Evolutionary conservation across 2,888 invertebrate species (phyloP), one percentile per base, ranked within the genome.

Genomic region (Fragum whitleyi): DNA sequence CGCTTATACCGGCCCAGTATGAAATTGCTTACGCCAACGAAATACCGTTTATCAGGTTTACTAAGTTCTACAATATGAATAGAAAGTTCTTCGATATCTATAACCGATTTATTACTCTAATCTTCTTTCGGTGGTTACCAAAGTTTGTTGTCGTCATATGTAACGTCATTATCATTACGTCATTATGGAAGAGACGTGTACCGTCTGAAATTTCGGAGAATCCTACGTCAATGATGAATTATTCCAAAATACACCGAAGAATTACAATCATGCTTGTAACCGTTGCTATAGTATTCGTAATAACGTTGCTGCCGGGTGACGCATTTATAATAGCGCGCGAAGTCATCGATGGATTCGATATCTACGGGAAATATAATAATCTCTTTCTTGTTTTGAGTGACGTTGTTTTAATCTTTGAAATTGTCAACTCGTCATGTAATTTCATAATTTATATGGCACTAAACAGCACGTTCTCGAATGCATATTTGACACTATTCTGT

Each of bases 231-330:
- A 26, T 51, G 39, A 21, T 57, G 26, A 26, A 21, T 29, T 59
- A 62, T 26, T 16, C 51, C 1, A 75, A 55, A 23, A 42, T 70
- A 9, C 72, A 84, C 23, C 36, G 62, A 19, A 21, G 28, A 2
- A 47, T 81, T 21, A 84, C 84, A 2, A 55, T 36, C n/a, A 84
- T 84, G 84, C 74, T 84, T n/a, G 14, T 81, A 9, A 68, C 79
- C 14, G 70, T 84, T 1, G 73, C 84, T 14, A 21, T 70, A 26
- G 59, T 84, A 2, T 81, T 78, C 51, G 61, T 84, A 3, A 2
- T 84, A 1, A 79, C 74, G 21, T 65, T 81, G n/a, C n/a, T 73
- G 3, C 78, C 79, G 3, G 76, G 81, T 6, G 74, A 70, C 47
- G 32, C 59, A 16, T 42, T 81, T 51, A 2, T 51, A 1, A 36